Base-by-base conservation (phyloP, 2,113 vertebrate species). In the Orcinus orca region DNA sequence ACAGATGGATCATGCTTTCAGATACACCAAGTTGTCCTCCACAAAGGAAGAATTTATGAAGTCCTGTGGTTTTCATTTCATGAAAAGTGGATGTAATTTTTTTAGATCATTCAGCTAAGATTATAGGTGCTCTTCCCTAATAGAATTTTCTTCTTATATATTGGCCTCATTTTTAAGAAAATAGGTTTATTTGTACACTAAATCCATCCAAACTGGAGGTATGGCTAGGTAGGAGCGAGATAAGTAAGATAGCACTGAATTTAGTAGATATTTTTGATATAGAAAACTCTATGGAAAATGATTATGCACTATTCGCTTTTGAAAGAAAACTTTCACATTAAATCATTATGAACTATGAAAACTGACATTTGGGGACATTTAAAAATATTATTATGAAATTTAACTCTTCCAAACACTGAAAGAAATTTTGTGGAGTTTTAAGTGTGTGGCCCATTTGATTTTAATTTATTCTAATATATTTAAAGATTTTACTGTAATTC, bases 21-120 rank as follows among this genome's bases (percentile, higher is more conserved):
- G 71, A 91, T 77, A 94, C 38, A 96, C 53, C 71, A 93, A 60
- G 58, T 91, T 94, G 85, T 97, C 77, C 67, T 94, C 82, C 74
- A 94, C 93, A 97, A 97, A 96, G 95, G 79, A 93, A 95, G 96
- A 96, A 96, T 96, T 97, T 97, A 97, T 96, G 85, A 96, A 94
- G 67, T 97, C 95, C 91, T 97, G 93, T 94, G 96, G 94, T 96
- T 97, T 97, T 96, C 97, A 97, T 97, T 97, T 96, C 95, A 97
- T 63, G 90, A 92, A 97, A 97, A 97, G 95, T 97, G 92, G 94
- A 97, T 95, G 96, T 81, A 95, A 96, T 96, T 92, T 97, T 94
- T 97, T 90, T 92, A 95, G 91, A 95, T 96, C 93, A 95, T 96
- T 97, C 97, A 94, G 91, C 93, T 95, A 93, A 96, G 97, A 97